Evolutionary conservation across 37 sponge, comb jelly and placozoan species (phyloP).

Genomic region (Petrosia ficiformis): DNA sequence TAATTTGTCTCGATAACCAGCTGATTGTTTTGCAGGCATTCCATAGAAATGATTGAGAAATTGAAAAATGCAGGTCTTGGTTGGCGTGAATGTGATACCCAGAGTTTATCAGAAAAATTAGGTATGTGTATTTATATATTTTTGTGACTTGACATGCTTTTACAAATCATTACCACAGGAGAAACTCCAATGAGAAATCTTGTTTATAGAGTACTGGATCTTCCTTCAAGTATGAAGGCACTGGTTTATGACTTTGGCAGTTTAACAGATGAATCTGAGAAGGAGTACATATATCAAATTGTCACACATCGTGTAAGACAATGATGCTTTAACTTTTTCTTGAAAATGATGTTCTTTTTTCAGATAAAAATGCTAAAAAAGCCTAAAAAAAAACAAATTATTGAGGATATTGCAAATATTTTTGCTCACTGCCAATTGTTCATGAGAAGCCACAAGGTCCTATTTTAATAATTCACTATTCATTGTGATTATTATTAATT

Average conservation of each 20-base stretch:
- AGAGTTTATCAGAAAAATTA: slow-evolving; percentile 30
- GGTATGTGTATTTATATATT: slow-evolving; percentile 2
- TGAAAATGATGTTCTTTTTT: too few relatives aligned
- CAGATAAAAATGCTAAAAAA: too few relatives aligned
- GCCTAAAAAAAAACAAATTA: not conserved
- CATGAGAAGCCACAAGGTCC: slow-evolving; percentile 26
- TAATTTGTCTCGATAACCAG: not conserved
- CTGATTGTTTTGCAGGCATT: slow-evolving; percentile 24
- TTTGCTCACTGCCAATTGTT: slow-evolving; percentile 34
- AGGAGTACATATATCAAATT: slow-evolving; percentile 41
- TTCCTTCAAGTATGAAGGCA: slow-evolving; percentile 59
- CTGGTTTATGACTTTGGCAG: slow-evolving; percentile 79
- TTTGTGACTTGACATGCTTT: not conserved
- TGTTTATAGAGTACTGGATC: slow-evolving; percentile 70
- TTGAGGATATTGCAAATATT: slow-evolving; percentile 22
- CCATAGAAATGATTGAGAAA: slow-evolving; percentile 64
- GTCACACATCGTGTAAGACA: slow-evolving; percentile 25
- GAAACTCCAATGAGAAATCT: slow-evolving; percentile 64
- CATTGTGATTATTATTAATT: not conserved
- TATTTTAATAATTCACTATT: not conserved
- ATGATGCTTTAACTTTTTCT: not conserved
- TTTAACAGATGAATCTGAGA: slow-evolving; percentile 25
- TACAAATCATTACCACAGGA: slow-evolving; percentile 11
- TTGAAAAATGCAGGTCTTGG: slow-evolving; percentile 79
- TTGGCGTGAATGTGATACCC: slow-evolving; percentile 21